Base-by-base conservation (phyloP, 2,797 vertebrate genomes). In the Silurus aristotelis region DNA sequence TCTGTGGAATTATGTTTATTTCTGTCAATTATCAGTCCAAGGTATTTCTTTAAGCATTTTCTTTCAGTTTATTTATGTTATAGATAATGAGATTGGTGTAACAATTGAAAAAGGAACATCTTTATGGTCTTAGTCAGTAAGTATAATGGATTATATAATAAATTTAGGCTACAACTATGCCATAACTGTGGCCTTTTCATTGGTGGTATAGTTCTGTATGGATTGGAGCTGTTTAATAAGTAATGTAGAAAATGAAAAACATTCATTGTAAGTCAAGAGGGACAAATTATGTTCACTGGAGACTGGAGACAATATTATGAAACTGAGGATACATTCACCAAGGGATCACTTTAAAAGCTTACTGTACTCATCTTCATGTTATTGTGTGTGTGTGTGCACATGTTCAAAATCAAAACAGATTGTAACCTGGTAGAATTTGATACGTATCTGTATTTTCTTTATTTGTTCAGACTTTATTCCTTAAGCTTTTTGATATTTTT, bases 181-280 rank as follows among this genome's bases (percentile, higher is more conserved):
- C 17, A 68, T 46, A 60, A 25, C 58, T 79, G 80, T 22, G 48
- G 22, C 63, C 20, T 13, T 79, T 83, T 68, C 13, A 46, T 75
- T 85, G 27, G 52, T 25, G 55, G 38, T 79, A 73, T 82, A 58
- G 80, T 52, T 58, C 55, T 38, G 31, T 66, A 31, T 25, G 56
- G 55, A 70, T 38, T n/a, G 38, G n/a, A 83, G 73, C 80, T 19
- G 10, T 71, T 86, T 79, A 83, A 83, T 82, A 77, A 82, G 61
- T 52, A 77, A 77, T 77, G 38, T 20, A 68, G 72, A 76, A 82
- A 82, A 82, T 78, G 25, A 86, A 83, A 71, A 43, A 71, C 68
- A 78, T 85, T 70, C 64, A 85, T 77, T 82, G 22, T 85, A n/a
- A 15, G 75, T 82, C 71, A 63, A 52, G 71, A 78, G 78, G 70